phyloP scores from a whole-genome alignment of 1,140 invertebrate species.

The Spodoptera frugiperda region DNA sequence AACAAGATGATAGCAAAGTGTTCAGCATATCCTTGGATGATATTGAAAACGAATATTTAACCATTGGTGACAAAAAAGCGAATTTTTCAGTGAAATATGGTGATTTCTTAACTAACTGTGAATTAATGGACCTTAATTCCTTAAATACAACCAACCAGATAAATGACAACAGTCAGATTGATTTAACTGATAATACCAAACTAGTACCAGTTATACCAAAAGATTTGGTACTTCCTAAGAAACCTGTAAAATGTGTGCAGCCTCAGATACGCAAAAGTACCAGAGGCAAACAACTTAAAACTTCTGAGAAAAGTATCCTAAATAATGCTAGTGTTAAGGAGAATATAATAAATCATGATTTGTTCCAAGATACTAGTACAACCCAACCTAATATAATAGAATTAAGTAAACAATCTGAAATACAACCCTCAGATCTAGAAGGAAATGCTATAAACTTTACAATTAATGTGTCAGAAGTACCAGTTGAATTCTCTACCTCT shows the following conservation, averaged over 20 bases:
- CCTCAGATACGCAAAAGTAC: background rate
- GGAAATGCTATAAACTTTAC: background rate
- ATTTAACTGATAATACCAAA: background rate
- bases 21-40: constrained; percentile 66
- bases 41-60: constrained; percentile 72
- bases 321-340: constrained; percentile 24
- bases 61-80: constrained; percentile 70
- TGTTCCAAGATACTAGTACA: too few species aligned
- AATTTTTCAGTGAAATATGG: constrained; percentile 76
- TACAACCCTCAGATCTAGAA: background rate
- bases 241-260: background rate
- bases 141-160: constrained; percentile 48
- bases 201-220: background rate
- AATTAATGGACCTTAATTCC: constrained; percentile 53
- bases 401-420: background rate
- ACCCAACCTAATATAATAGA: background rate
- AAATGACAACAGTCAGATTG: constrained; percentile 3
- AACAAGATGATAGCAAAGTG: constrained; percentile 52
- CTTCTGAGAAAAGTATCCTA: background rate
- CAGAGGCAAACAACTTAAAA: background rate
- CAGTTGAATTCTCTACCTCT: background rate
- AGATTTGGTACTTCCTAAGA: background rate
- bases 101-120: constrained; percentile 77
- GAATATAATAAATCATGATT: background rate
- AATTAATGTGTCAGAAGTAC: constrained; percentile 10